Evolutionary conservation across 2,797 vertebrate species (phyloP).

Genomic region (Mormyrops attenuatus): DNA sequence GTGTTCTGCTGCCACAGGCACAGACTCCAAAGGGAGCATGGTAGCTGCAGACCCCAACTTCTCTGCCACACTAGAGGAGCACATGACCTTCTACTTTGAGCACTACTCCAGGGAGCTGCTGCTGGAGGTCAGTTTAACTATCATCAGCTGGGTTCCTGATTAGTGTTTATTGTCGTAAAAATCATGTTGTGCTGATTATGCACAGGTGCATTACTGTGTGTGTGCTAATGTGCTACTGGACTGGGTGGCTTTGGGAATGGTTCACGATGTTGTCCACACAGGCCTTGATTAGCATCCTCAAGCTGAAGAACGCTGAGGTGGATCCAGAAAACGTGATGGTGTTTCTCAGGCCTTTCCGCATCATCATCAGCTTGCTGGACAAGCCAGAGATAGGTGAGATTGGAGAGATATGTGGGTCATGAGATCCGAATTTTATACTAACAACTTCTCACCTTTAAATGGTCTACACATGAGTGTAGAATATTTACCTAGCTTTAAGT

Average conservation of each 20-base stretch:
- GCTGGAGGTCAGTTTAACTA: conserved; percentile 68
- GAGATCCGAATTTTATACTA: not conserved
- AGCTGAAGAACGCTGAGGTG: conserved; percentile 67
- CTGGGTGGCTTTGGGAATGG: not conserved
- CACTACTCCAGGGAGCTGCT: conserved; percentile 83
- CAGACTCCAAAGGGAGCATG: conserved; percentile 82
- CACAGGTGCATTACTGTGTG: not conserved
- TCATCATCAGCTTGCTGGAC: conserved; percentile 88
- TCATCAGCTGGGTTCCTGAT: not conserved
- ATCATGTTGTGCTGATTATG: not conserved
- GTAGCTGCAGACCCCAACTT: conserved; percentile 64
- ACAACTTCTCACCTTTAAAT: not conserved
- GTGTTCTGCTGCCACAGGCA: conserved; percentile 59
- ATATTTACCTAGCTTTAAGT: not conserved
- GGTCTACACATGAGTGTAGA: not conserved
- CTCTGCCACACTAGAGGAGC: conserved; percentile 72
- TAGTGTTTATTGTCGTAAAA: not conserved
- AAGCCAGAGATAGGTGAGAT: conserved; percentile 87
- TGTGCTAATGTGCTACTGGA: not conserved
- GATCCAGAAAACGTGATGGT: conserved; percentile 67
- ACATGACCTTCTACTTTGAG: conserved; percentile 76
- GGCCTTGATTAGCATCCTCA: conserved; percentile 80
- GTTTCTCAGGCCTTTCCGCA: conserved; percentile 88
- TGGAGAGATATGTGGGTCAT: not conserved
- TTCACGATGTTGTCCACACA: conserved; percentile 37